Evolutionary conservation across 23 tunicate genomes (phyloP).

Genomic region (Ascidia mentula): DNA sequence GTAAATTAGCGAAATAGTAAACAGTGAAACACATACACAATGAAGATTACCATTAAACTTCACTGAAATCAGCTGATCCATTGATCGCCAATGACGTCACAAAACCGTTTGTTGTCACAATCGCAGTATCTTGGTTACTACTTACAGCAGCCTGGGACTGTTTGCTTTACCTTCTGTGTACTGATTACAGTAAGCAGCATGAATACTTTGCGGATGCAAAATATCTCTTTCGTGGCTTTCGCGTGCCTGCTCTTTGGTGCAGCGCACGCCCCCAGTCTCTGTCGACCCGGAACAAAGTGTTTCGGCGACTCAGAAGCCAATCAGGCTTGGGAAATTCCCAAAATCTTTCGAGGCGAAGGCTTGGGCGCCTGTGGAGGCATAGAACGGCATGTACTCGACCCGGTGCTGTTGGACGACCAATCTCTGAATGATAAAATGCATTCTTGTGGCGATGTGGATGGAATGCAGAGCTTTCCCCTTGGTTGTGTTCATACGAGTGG

Average conservation of each 20-base stretch:
- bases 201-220: not conserved
- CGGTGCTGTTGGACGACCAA: not conserved
- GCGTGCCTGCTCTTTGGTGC: not conserved
- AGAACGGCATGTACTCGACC: not conserved
- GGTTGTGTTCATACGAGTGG: not conserved
- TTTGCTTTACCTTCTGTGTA: not conserved
- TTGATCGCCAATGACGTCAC: not conserved
- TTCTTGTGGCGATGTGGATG: not conserved
- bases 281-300: not conserved
- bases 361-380: not conserved
- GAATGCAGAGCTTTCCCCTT: not conserved
- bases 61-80: not conserved
- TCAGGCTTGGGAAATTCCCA: not conserved
- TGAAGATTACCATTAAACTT: too few species aligned
- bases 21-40: too few species aligned
- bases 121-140: not conserved
- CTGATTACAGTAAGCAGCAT: constrained; percentile 8
- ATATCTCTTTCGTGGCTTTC: not conserved
- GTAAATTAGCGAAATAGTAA: too few species aligned
- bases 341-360: not conserved
- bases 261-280: not conserved
- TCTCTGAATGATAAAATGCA: not conserved
- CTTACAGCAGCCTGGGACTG: not conserved
- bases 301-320: not conserved
- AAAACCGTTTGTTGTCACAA: not conserved